phyloP scores from a whole-genome alignment of 2,888 invertebrate genomes.

The Sphaeridia pumilis region DNA sequence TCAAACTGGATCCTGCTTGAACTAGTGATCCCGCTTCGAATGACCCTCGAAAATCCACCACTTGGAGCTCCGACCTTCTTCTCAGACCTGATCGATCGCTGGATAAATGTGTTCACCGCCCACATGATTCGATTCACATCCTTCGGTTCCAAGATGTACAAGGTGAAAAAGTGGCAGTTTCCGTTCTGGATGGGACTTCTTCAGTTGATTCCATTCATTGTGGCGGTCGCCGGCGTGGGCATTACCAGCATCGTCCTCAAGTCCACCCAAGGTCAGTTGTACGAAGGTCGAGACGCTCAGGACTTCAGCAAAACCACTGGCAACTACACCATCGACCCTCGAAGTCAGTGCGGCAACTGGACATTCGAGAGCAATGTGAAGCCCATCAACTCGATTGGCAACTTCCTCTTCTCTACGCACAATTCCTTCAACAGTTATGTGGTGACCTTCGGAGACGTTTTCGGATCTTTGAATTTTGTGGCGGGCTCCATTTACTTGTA shows the following conservation, averaged over 20 bases:
- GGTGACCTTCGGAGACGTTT: conserved; percentile 8
- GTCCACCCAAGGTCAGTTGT: not conserved
- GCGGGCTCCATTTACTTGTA: conserved; percentile 11
- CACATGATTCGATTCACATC: conserved; percentile 16
- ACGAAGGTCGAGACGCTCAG: not conserved
- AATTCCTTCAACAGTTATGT: conserved; percentile 6
- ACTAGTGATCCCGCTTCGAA: conserved; percentile 7
- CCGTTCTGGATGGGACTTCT: conserved; percentile 11
- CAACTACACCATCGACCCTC: not conserved
- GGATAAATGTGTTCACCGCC: conserved; percentile 12
- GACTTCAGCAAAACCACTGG: no score
- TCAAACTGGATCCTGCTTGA: conserved; percentile 15
- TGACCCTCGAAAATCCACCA: conserved; percentile 14
- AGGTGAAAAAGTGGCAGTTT: not conserved
- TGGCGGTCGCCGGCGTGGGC: not conserved
- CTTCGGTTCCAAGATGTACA: conserved; percentile 8
- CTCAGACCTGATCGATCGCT: conserved; percentile 13
- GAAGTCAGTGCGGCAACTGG: conserved; percentile 2
- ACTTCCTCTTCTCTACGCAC: conserved; percentile 9
- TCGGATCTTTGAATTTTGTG: conserved; percentile 6
- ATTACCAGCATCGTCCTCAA: conserved; percentile 9
- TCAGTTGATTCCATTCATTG: conserved; percentile 9
- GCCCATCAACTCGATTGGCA: conserved; percentile 7
- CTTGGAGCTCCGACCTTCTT: conserved; percentile 15
- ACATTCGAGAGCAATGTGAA: conserved; percentile 9